Percentiles rank a stretch among this genome's conserved stretches.
phyloP scores from a whole-genome alignment of 2,113 vertebrate species.

The Phyllostomus hastatus region DNA sequence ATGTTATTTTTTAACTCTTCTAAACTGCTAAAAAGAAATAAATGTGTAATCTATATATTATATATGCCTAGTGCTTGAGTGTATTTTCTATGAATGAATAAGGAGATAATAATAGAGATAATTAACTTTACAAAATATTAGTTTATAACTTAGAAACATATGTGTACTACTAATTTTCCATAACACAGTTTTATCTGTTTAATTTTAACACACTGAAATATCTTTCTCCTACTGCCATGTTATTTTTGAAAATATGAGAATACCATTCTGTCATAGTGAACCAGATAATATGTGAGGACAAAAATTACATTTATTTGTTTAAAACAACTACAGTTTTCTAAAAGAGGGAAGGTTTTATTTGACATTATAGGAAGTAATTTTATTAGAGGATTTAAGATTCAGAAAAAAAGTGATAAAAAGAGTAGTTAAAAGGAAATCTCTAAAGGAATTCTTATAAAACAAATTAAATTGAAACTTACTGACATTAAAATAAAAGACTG shows the following conservation, averaged over 20 bases:
- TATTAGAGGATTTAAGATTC: constrained; percentile 25
- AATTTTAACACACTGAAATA: not conserved
- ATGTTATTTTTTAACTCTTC: not conserved
- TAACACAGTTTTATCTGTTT: constrained; percentile 53
- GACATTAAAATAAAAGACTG: constrained; percentile 54
- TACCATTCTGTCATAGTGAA: not conserved
- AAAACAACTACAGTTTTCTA: constrained; percentile 20
- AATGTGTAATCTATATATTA: not conserved
- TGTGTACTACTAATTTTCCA: constrained; percentile 3
- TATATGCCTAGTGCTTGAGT: not conserved
- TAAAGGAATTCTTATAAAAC: constrained; percentile 13
- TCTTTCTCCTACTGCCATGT: not conserved
- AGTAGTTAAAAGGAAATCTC: not conserved
- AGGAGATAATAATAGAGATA: not conserved
- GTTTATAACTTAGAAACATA: not conserved
- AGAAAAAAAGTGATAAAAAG: not conserved
- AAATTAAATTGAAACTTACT: constrained; percentile 60
- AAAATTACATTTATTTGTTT: constrained; percentile 35
- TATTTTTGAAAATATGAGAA: constrained; percentile 34
- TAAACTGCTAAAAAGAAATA: not conserved
- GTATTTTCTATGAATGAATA: not conserved
- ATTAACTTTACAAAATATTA: not conserved
- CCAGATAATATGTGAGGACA: not conserved
- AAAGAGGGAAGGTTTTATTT: not conserved
- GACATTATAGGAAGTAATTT: constrained; percentile 5